Conservation (phyloP, 2,888 invertebrate species). For the Pandemis cinnamomeana region DNA sequence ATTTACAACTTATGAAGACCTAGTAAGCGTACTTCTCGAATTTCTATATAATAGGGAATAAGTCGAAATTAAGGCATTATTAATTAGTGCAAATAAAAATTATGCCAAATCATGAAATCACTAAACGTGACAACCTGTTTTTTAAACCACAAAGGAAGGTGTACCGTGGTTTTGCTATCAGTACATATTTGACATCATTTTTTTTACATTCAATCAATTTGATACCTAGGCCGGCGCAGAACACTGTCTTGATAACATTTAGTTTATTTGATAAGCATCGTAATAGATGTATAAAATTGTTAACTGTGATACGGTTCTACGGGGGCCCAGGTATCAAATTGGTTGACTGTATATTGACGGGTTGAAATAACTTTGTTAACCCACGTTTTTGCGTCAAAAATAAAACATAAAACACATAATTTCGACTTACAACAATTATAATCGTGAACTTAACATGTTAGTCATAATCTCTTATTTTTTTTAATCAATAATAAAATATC, state of each 20-base stretch:
- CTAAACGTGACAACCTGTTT: too few relatives aligned
- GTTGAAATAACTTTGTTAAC: too few relatives aligned
- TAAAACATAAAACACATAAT: conserved; percentile 17
- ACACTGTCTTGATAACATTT: too few relatives aligned
- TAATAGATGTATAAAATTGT: too few relatives aligned
- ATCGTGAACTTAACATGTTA: conserved; percentile 23
- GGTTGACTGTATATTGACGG: too few relatives aligned
- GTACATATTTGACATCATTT: neutral
- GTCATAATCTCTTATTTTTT: conserved; percentile 41
- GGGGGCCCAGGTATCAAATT: too few relatives aligned
- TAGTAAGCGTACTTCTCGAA: conserved; percentile 43
- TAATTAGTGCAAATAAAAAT: neutral
- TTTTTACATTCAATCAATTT: too few relatives aligned
- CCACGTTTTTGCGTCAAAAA: neutral
- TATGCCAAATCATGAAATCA: neutral
- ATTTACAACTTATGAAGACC: conserved; percentile 38
- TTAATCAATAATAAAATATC: conserved; percentile 38
- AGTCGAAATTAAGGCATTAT: conserved; percentile 20
- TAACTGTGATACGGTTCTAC: too few relatives aligned
- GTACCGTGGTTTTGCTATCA: neutral
- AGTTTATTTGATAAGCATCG: too few relatives aligned
- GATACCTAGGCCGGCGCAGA: too few relatives aligned
- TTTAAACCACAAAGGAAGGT: too few relatives aligned
- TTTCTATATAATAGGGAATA: conserved; percentile 14
- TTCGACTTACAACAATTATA: conserved; percentile 19